Evolutionary conservation across 2,888 invertebrate species (phyloP).

Genomic region (Erpobdella octoculata): DNA sequence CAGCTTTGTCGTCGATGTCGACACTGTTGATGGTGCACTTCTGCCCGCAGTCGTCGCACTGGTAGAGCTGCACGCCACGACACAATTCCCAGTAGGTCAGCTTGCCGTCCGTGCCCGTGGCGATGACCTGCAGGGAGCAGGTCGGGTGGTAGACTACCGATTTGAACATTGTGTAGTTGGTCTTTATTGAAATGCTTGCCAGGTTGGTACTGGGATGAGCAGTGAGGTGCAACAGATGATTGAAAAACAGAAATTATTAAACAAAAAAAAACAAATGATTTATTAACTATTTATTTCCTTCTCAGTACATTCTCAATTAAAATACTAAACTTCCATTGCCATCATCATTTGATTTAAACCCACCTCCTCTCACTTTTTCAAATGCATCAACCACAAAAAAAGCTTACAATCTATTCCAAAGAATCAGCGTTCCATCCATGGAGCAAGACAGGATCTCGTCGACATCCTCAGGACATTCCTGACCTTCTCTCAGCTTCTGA

Average conservation of each 20-base stretch:
- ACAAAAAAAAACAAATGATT: background rate
- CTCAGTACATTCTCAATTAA: too few relatives aligned
- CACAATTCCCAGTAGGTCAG: constrained; percentile 74
- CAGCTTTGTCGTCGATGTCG: constrained; percentile 67
- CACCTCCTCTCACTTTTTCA: too few relatives aligned
- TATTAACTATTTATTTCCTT: background rate
- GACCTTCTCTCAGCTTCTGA: constrained; percentile 61
- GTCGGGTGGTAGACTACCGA: constrained; percentile 46
- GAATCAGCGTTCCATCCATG: constrained; percentile 81
- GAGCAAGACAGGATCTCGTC: constrained; percentile 79
- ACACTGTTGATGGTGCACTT: constrained; percentile 72
- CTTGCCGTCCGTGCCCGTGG: constrained; percentile 76
- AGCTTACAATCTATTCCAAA: constrained; percentile 69
- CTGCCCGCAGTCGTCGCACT: constrained; percentile 75
- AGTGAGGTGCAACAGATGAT: background rate
- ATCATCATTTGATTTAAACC: too few relatives aligned
- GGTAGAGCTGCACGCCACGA: constrained; percentile 70
- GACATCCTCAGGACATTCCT: constrained; percentile 56
- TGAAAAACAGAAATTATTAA: background rate
- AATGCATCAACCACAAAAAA: too few relatives aligned
- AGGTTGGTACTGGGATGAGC: constrained; percentile 39
- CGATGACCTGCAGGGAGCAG: constrained; percentile 69
- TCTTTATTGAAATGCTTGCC: constrained; percentile 73
- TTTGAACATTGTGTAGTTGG: constrained; percentile 60
- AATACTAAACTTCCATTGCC: too few relatives aligned